phyloP scores from a whole-genome alignment of 2,797 vertebrate genomes.

The Onychomys leucogaster region DNA sequence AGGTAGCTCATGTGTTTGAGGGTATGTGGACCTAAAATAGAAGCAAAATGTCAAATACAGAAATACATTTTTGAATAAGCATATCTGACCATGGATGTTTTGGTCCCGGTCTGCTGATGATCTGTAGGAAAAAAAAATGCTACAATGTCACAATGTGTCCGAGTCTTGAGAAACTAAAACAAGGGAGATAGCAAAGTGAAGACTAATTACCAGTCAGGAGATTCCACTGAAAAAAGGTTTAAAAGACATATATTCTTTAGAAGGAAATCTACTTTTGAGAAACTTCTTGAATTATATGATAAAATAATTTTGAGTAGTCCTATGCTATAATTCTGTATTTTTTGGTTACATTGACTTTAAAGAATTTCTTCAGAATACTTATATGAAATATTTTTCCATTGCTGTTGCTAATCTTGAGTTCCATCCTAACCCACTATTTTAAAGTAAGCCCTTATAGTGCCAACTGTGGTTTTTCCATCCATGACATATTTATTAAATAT shows the following conservation, averaged over 20 bases:
- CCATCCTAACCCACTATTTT: slow-evolving; percentile 38
- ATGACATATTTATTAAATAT: slow-evolving; percentile 58
- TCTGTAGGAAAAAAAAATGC: slow-evolving; percentile 20
- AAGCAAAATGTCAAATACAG: slow-evolving; percentile 26
- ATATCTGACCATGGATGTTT: neutral
- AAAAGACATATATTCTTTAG: neutral
- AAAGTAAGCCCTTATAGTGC: slow-evolving; percentile 22
- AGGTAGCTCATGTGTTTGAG: neutral
- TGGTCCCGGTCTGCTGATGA: neutral
- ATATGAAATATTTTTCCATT: neutral
- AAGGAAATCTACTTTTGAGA: slow-evolving; percentile 9
- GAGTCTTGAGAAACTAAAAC: neutral
- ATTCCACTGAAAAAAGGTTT: neutral
- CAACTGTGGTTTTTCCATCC: slow-evolving; percentile 44
- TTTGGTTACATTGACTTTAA: slow-evolving; percentile 27
- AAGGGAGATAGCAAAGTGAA: neutral
- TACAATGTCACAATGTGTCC: neutral
- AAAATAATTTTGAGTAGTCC: slow-evolving; percentile 22
- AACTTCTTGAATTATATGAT: slow-evolving; percentile 51
- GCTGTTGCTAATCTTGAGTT: neutral
- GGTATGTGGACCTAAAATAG: neutral
- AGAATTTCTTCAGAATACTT: slow-evolving; percentile 30
- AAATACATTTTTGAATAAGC: neutral
- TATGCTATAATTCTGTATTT: slow-evolving; percentile 6
- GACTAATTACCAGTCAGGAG: neutral